Evolutionary conservation across 1,140 invertebrate species (phyloP), one percentile per base, ranked within the genome.

Genomic region (Popillia japonica): DNA sequence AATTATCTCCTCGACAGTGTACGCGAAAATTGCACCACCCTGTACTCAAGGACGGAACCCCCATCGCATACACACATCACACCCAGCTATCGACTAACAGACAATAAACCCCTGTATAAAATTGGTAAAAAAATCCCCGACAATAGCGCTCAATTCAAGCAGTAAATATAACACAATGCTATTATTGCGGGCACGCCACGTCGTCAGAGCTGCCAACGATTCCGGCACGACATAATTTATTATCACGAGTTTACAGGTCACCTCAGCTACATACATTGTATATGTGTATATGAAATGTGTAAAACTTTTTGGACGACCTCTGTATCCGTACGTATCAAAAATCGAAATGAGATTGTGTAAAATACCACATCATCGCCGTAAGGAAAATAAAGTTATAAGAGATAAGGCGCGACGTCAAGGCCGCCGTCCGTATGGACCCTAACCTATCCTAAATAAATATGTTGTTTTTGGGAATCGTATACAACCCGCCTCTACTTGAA

Each of bases 361-460:
- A 2, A 34, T 34, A 34, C 27, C 27, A 55, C 17, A 17, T 55
- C 14, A 17, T 17, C n/a, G 48, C 14, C n/a, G 48, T 17, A 48
- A 17, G 48, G 14, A 17, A 55, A 55, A 55, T 55, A 55, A 17
- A 17, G 48, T 55, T n/a, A n/a, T n/a, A n/a, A n/a, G 0, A 55
- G 48, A 55, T 55, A 55, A 55, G 48, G 17, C 17, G 17, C 48
- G 48, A 3, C n/a, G 48, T 17, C 48, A 55, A 55, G 48, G 48
- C 14, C 48, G 14, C 48, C n/a, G 48, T 17, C 48, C n/a, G 14
- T 55, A 55, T 55, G 48, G 48, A 55, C 48, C 48, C 48, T 55
- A 55, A 55, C 48, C 48, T 55, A 55, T 55, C 48, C 48, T 55
- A 55, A 55, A 17, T 55, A 55, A 55, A 55, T 55, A 55, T 17